These are phyloP conservation scores for Synaphobranchus kaupii DNA, from an alignment of 2,797 vertebrate species.

Conservation along the genomic window DNA sequence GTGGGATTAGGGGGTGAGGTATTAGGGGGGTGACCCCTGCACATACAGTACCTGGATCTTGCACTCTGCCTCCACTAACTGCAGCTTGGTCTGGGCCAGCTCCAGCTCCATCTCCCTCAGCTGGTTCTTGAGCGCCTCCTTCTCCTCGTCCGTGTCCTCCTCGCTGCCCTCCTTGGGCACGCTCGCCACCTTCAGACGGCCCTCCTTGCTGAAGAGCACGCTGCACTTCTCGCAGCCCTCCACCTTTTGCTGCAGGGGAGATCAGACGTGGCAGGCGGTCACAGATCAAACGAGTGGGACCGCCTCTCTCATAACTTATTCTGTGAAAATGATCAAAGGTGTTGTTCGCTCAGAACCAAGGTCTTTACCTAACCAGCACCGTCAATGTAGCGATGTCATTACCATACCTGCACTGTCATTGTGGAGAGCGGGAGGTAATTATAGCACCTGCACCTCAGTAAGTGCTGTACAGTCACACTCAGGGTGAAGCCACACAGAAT, in stretches of 20 bases:
- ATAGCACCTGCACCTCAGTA: neutral
- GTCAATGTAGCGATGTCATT: conserved; percentile 1
- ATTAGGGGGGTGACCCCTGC: neutral
- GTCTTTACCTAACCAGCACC: neutral
- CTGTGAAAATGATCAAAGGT: neutral
- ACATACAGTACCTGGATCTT: conserved; percentile 91
- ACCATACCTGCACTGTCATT: neutral
- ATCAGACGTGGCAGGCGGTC: neutral
- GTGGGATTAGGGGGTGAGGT: too few relatives aligned
- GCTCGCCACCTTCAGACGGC: conserved; percentile 77
- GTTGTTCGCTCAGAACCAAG: neutral
- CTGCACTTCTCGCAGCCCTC: conserved; percentile 95
- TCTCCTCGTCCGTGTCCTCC: conserved; percentile 91
- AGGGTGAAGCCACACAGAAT: too few relatives aligned
- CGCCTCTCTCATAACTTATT: neutral
- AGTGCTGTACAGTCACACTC: neutral
- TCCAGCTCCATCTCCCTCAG: conserved; percentile 98
- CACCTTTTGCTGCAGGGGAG: conserved; percentile 82
- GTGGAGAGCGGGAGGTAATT: too few relatives aligned
- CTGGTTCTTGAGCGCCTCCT: conserved; percentile 91
- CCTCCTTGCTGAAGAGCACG: conserved; percentile 92
- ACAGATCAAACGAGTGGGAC: neutral
- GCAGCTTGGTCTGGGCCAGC: conserved; percentile 95
- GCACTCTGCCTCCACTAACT: conserved; percentile 97
- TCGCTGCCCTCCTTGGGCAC: conserved; percentile 70